Percentiles rank a stretch among this genome's conserved stretches.
Conservation (phyloP, 2,113 vertebrate species). For the Notothenia coriiceps region DNA sequence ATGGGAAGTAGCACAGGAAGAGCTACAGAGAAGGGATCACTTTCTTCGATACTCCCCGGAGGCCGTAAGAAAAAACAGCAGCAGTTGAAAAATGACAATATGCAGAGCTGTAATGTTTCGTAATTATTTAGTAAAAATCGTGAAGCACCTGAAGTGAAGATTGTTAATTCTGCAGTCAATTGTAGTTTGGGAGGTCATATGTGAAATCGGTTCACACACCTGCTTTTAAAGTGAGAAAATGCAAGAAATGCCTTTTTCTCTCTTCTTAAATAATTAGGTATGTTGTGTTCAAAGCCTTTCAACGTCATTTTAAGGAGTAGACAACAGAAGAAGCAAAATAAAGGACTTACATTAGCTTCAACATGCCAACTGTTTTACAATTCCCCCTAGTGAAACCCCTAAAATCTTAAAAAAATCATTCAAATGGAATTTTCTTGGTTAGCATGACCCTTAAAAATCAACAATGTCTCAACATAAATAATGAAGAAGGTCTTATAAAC, state of each 20-base stretch:
- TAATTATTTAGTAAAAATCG: not conserved
- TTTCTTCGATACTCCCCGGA: too few species aligned
- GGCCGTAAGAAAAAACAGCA: not conserved
- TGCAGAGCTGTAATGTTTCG: not conserved
- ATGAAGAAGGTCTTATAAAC: constrained; percentile 29
- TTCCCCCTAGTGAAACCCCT: not conserved
- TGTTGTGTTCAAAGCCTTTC: too few species aligned
- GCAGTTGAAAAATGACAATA: not conserved
- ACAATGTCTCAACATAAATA: constrained; percentile 5
- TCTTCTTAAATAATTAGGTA: too few species aligned
- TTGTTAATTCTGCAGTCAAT: not conserved
- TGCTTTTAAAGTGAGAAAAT: not conserved
- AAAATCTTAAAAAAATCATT: too few species aligned
- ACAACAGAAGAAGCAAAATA: not conserved
- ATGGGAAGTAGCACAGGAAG: not conserved
- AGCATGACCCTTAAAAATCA: constrained; percentile 6
- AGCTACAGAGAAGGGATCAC: not conserved
- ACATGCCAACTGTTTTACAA: not conserved
- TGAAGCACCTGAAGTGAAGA: not conserved
- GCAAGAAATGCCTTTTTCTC: too few species aligned
- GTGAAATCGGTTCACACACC: not conserved
- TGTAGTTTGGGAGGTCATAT: too few species aligned
- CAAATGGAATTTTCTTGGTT: not conserved
- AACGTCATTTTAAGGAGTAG: not conserved
- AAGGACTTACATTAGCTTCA: not conserved